These are phyloP conservation scores for Calycopis cecrops DNA, from an alignment of 1,140 invertebrate species.

Conservation along the genomic window DNA sequence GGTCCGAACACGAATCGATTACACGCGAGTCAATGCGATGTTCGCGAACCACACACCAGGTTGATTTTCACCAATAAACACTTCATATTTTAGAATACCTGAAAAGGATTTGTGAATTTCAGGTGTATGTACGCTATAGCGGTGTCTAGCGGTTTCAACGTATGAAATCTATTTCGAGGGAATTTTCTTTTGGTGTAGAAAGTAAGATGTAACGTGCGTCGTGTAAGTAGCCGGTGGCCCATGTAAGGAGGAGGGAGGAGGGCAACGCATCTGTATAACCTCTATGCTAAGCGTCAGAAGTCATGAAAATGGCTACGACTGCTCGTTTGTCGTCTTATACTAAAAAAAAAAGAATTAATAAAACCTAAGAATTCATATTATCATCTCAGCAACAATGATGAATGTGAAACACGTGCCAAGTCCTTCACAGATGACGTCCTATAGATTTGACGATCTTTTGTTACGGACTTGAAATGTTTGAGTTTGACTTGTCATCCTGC, in stretches of 20 bases:
- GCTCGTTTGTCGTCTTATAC: no score
- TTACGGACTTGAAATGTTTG: no score
- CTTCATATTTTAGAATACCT: neutral
- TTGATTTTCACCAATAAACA: slow-evolving; percentile 5
- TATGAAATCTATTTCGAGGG: neutral
- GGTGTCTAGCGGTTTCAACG: neutral
- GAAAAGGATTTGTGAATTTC: neutral
- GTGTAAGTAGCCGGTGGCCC: no score
- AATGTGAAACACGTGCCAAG: no score
- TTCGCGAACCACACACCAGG: neutral
- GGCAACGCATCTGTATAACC: no score
- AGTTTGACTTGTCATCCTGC: no score
- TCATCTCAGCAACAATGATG: no score
- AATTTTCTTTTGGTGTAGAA: neutral
- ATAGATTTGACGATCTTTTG: no score
- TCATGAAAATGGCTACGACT: neutral
- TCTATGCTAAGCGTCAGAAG: neutral
- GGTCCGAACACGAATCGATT: slow-evolving; percentile 2
- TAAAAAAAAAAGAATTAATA: no score
- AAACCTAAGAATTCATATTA: no score
- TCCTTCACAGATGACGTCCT: no score
- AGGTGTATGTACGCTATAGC: neutral
- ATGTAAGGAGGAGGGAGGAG: neutral
- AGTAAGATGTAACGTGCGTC: neutral
- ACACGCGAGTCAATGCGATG: neutral